Conservation (phyloP, 2,113 vertebrate genomes). For the Nothocercus julius region DNA sequence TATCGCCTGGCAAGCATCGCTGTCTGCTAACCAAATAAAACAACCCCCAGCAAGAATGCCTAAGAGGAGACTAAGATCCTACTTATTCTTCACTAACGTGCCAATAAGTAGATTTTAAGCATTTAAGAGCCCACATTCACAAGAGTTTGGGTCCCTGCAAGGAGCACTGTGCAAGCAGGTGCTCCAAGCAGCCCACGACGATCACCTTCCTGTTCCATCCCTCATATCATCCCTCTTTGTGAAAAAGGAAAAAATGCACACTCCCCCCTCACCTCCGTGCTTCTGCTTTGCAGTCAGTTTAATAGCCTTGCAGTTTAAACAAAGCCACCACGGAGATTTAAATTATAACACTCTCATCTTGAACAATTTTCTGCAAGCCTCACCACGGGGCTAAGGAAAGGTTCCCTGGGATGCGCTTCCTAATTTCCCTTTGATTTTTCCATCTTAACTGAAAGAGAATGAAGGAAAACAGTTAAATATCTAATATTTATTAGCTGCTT, state of each 20-base stretch:
- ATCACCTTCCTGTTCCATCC: background rate
- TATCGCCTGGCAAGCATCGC: background rate
- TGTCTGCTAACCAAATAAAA: background rate
- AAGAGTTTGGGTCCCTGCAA: background rate
- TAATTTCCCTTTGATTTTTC: conserved; percentile 4
- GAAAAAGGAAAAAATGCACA: background rate
- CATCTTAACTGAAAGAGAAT: background rate
- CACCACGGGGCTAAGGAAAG: background rate
- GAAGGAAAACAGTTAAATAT: background rate
- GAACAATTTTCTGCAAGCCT: background rate
- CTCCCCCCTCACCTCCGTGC: background rate
- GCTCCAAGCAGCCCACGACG: background rate
- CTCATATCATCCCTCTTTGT: background rate
- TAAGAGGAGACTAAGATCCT: background rate
- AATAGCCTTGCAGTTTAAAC: background rate
- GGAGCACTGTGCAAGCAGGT: background rate
- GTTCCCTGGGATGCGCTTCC: background rate
- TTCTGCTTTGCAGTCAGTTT: background rate
- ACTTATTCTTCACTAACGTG: background rate
- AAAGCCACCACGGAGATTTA: background rate
- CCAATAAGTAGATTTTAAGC: background rate
- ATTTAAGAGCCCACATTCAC: background rate
- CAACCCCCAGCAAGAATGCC: background rate
- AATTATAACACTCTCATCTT: background rate
- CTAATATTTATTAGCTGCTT: background rate